These are phyloP conservation scores for Drosophila prolongata DNA, from an alignment of 2,888 invertebrate genomes.

Conservation along the genomic window DNA sequence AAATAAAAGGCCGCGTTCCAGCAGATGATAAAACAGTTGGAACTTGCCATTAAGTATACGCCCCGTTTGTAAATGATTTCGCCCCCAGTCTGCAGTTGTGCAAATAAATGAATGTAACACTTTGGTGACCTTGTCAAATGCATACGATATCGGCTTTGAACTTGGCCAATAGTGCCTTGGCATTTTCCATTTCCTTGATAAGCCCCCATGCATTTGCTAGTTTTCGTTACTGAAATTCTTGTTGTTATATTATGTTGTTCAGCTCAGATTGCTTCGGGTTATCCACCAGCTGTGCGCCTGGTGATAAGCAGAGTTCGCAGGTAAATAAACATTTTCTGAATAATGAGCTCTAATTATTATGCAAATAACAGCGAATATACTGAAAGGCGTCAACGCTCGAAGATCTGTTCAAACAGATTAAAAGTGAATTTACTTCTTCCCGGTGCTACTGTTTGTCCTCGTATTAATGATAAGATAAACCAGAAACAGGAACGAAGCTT, in stretches of 20 bases:
- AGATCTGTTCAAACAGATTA: conserved; percentile 46
- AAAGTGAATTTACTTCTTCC: conserved; percentile 34
- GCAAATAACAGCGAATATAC: conserved; percentile 39
- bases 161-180: conserved; percentile 54
- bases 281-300: conserved; percentile 33
- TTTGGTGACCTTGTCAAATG: conserved; percentile 44
- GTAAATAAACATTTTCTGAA: conserved; percentile 58
- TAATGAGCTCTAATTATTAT: conserved; percentile 56
- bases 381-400: conserved; percentile 26
- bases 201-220: conserved; percentile 18
- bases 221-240: not conserved
- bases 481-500: not conserved
- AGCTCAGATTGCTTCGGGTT: conserved; percentile 15
- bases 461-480: conserved; percentile 4
- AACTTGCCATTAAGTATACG: conserved; percentile 53
- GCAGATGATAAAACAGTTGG: conserved; percentile 72
- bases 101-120: conserved; percentile 48
- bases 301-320: conserved; percentile 34
- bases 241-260: not conserved
- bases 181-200: conserved; percentile 25
- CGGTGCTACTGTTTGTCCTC: not conserved
- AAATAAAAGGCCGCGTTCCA: conserved; percentile 42
- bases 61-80: conserved; percentile 21
- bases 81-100: conserved; percentile 54
- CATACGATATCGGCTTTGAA: conserved; percentile 63